These are phyloP conservation scores for Chionomys nivalis DNA, from an alignment of 2,113 vertebrate genomes.

Conservation along the genomic window DNA sequence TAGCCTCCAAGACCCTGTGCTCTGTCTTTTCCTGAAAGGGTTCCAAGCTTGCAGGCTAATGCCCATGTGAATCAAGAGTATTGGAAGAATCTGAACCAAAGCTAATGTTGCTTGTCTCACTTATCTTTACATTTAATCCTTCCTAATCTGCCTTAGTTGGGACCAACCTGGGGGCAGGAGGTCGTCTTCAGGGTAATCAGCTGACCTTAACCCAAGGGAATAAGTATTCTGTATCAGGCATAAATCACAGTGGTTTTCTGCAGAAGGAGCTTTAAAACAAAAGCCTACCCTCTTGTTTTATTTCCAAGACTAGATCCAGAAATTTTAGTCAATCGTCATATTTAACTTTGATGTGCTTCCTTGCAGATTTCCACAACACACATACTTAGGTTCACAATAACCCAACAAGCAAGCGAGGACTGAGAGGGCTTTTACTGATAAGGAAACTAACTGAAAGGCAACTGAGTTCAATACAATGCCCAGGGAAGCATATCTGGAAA, in stretches of 20 bases:
- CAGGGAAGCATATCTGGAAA: too few species aligned
- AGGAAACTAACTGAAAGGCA: background rate
- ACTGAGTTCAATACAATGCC: background rate
- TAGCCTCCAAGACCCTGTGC: fast-evolving
- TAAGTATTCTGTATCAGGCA: background rate
- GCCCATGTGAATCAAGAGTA: background rate
- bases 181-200: background rate
- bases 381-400: background rate
- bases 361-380: background rate
- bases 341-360: background rate
- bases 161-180: background rate
- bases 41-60: too few species aligned
- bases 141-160: background rate
- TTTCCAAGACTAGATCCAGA: background rate
- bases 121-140: background rate
- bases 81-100: background rate
- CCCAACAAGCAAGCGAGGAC: background rate
- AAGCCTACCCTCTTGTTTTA: background rate
- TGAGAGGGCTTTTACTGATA: background rate
- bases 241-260: background rate
- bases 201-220: background rate
- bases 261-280: background rate
- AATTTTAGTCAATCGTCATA: background rate
- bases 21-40: fast-evolving
- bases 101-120: background rate